A percentile compares a stretch with the other conserved stretches of the same genome.
Evolutionary conservation across 2,888 invertebrate genomes (phyloP).

Genomic region (Mamestra brassicae): DNA sequence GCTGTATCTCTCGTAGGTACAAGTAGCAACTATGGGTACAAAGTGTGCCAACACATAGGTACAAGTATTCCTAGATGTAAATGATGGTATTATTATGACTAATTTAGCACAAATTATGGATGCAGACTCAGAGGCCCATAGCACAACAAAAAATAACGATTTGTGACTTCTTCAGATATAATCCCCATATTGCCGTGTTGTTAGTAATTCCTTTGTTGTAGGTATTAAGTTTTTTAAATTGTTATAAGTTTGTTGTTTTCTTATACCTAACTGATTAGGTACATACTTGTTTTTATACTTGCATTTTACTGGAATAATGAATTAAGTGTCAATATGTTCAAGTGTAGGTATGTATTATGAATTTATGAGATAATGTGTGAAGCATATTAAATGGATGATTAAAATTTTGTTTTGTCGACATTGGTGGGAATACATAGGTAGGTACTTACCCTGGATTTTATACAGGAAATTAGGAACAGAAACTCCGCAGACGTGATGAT

Average conservation of each 20-base stretch:
- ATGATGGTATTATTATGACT: constrained; percentile 39
- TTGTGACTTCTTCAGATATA: too few relatives aligned
- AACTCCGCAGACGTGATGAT: not conserved
- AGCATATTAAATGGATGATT: not conserved
- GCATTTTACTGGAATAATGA: constrained; percentile 4
- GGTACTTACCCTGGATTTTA: too few relatives aligned
- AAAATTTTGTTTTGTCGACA: not conserved
- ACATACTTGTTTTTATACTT: constrained; percentile 36
- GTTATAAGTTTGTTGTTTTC: constrained; percentile 46
- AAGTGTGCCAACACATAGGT: constrained; percentile 60
- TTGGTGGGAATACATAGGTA: not conserved
- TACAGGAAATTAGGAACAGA: too few relatives aligned
- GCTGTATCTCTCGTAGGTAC: constrained; percentile 7
- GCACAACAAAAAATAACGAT: not conserved
- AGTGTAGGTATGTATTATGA: not conserved
- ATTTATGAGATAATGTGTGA: not conserved
- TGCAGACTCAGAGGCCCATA: not conserved
- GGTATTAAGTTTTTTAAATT: constrained; percentile 64
- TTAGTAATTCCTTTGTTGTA: constrained; percentile 52
- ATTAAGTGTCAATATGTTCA: not conserved
- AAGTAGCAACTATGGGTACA: constrained; percentile 54
- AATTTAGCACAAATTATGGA: constrained; percentile 41
- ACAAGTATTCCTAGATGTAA: constrained; percentile 65
- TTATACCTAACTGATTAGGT: constrained; percentile 3
- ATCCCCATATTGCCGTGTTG: constrained; percentile 42